Conservation (phyloP, 2,797 vertebrate species). For the Galaxias olidus region DNA sequence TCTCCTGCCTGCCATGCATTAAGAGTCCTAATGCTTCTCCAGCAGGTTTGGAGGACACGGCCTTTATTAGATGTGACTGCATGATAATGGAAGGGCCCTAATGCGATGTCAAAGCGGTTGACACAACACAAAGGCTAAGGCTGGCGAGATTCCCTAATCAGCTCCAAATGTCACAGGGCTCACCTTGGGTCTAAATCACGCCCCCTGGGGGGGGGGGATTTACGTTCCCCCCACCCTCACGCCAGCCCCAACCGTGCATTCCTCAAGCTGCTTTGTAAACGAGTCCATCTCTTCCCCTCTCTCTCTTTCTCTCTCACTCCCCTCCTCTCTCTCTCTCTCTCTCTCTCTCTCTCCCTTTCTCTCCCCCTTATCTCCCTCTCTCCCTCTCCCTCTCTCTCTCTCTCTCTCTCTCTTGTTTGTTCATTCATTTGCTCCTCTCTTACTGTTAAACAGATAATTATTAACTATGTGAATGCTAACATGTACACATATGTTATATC, state of each 20-base stretch:
- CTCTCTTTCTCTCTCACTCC: slow-evolving; percentile 18
- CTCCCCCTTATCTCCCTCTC: background rate
- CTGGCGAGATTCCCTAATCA: slow-evolving; percentile 72
- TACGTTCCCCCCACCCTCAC: slow-evolving; percentile 39
- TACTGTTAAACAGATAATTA: background rate
- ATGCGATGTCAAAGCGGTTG: slow-evolving; percentile 71
- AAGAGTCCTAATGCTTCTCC: slow-evolving; percentile 40
- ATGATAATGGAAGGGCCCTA: slow-evolving; percentile 73
- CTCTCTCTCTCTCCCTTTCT: slow-evolving; percentile 11
- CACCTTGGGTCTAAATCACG: slow-evolving; percentile 64
- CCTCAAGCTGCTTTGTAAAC: background rate
- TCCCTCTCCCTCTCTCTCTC: slow-evolving; percentile 13
- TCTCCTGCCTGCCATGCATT: slow-evolving; percentile 54
- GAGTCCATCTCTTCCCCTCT: slow-evolving; percentile 39
- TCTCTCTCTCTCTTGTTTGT: background rate
- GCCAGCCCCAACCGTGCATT: background rate
- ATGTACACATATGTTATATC: background rate
- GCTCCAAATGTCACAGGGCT: slow-evolving; percentile 72
- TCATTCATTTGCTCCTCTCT: background rate
- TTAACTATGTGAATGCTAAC: background rate
- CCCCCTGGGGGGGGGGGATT: slow-evolving; percentile 50
- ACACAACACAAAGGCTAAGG: slow-evolving; percentile 69
- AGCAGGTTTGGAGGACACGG: slow-evolving; percentile 53
- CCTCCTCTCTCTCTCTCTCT: background rate
- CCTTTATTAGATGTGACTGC: slow-evolving; percentile 74